Conservation (phyloP, 1,140 invertebrate species). For the Colletes gigas region DNA sequence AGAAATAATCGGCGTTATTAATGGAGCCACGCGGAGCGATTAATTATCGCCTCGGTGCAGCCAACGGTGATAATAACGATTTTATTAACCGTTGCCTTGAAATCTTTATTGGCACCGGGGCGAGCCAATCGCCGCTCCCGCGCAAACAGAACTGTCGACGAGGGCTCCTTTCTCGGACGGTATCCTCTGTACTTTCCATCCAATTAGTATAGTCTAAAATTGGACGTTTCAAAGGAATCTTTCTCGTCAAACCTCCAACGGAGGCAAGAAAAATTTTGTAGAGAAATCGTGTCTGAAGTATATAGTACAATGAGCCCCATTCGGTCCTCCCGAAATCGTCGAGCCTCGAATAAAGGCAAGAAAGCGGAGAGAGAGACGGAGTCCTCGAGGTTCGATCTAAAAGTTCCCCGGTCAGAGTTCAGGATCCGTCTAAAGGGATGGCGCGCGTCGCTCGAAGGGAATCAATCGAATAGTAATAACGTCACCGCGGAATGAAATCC, state of each 20-base stretch:
- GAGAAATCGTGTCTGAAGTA: too few relatives aligned
- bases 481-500: slow-evolving; percentile 30
- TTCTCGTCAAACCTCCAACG: too few relatives aligned
- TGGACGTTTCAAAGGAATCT: too few relatives aligned
- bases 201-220: too few relatives aligned
- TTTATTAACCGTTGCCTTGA: slow-evolving; percentile 38
- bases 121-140: slow-evolving; percentile 1
- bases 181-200: too few relatives aligned
- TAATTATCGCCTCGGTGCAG: slow-evolving; percentile 27
- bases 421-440: background rate
- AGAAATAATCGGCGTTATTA: slow-evolving; percentile 44
- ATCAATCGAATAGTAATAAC: slow-evolving; percentile 48
- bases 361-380: too few relatives aligned
- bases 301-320: too few relatives aligned
- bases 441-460: background rate
- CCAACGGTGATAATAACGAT: slow-evolving; percentile 28
- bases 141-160: background rate
- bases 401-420: background rate
- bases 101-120: slow-evolving; percentile 40
- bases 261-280: too few relatives aligned
- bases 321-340: too few relatives aligned
- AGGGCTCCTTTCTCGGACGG: background rate
- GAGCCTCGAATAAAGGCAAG: too few relatives aligned
- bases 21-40: slow-evolving; percentile 17
- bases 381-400: too few relatives aligned